Evolutionary conservation across 2,797 vertebrate species (phyloP).

Genomic region (Notoglanidium macrostoma): DNA sequence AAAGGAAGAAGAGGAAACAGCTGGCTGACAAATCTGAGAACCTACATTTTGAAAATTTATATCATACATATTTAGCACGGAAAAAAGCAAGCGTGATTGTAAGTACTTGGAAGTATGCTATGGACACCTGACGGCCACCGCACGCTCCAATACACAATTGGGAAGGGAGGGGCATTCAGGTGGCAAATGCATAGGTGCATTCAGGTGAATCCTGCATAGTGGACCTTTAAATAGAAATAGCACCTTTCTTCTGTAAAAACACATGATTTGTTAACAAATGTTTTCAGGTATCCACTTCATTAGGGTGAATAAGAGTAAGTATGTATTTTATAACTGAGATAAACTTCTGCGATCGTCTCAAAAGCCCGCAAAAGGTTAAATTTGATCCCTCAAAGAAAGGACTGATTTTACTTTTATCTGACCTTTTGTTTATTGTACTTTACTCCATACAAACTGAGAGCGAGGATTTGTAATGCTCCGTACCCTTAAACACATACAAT

Average conservation of each 20-base stretch:
- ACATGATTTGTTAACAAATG: neutral
- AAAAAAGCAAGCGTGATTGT: too few species aligned
- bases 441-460: too few species aligned
- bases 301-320: neutral
- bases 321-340: neutral
- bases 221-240: neutral
- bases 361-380: neutral
- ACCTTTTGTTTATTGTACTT: neutral
- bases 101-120: too few species aligned
- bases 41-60: too few species aligned
- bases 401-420: neutral
- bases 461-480: neutral
- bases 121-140: too few species aligned
- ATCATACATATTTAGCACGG: too few species aligned
- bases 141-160: too few species aligned
- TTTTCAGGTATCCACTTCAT: neutral
- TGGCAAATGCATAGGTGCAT: too few species aligned
- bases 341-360: neutral
- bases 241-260: neutral
- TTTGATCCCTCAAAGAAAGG: neutral
- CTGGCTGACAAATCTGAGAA: too few species aligned
- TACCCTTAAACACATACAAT: neutral
- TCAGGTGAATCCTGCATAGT: too few species aligned
- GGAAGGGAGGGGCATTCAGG: too few species aligned
- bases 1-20: too few species aligned